A percentile compares a stretch with the other conserved stretches of the same genome.
Evolutionary conservation across 2,888 invertebrate species (phyloP).

Genomic region (Ditula angustiorana): DNA sequence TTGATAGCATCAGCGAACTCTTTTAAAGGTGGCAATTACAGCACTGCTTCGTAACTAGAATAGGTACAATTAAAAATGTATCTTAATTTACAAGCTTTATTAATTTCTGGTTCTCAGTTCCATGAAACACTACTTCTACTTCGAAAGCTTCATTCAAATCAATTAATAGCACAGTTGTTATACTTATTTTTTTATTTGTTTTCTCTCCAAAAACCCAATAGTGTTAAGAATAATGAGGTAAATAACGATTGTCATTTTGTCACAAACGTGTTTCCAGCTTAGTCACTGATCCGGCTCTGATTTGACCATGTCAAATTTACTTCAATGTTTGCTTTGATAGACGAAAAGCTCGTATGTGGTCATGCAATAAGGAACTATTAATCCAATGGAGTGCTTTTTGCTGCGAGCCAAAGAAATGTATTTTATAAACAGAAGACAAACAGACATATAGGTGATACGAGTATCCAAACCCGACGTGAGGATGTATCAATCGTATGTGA

Average conservation of each 20-base stretch:
- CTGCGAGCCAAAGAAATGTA: too few species aligned
- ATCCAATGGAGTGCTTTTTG: too few species aligned
- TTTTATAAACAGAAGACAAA: too few species aligned
- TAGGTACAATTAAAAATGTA: background rate
- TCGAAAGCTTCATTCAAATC: too few species aligned
- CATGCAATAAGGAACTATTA: background rate
- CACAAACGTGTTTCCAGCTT: constrained; percentile 2
- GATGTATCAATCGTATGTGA: too few species aligned
- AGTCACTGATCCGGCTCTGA: constrained; percentile 17
- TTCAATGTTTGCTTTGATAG: constrained; percentile 18
- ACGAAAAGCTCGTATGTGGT: background rate
- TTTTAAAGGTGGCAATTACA: background rate
- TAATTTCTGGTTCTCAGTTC: background rate
- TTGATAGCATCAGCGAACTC: background rate
- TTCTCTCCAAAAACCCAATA: too few species aligned
- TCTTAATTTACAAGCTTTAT: background rate
- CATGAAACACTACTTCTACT: too few species aligned
- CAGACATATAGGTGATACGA: too few species aligned
- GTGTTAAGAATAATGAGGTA: background rate
- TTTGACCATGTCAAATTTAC: constrained; percentile 20
- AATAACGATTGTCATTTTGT: background rate
- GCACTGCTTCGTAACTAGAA: background rate
- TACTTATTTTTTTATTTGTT: too few species aligned
- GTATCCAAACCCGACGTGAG: too few species aligned
- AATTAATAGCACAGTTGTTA: too few species aligned